Evolutionary conservation across 2,113 vertebrate genomes (phyloP), one percentile per base, ranked within the genome.

Genomic region (Microcebus griseorufus): DNA sequence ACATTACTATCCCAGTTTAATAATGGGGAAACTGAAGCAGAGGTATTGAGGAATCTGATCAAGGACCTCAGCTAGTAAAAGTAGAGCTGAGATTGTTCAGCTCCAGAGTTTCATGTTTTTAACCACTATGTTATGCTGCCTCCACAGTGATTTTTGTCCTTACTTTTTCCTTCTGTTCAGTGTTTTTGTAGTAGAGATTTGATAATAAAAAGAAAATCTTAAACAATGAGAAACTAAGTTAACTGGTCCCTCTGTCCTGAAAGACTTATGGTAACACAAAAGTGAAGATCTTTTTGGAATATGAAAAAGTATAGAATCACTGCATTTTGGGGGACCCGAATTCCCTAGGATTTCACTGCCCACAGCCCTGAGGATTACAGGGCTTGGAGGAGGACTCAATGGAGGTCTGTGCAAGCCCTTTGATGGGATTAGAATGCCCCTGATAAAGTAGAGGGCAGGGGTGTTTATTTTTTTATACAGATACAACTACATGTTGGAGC

Each of bases 141-240:
- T 93, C 23, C 82, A 32, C 29, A 65, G 22, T 85, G 79, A 76
- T 64, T 4, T 13, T 39, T 80, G 69, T 48, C 3, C 32, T 42
- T 42, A 42, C 42, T 85, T 48, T 69, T 80, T 32, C 42, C 69
- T 96, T 86, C 64, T 81, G 62, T 92, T 95, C n/a, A 89, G 48
- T 97, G 88, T 95, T 96, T 93, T 58, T 85, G 29, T 64, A 76
- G 88, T 94, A 95, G 75, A 70, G 73, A 93, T 93, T 97, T 97
- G 88, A 91, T 94, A 98, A 97, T 97, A 97, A 98, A 97, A 93
- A 97, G 90, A 90, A 90, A 79, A 86, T 79, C 8, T 23, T 82
- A 93, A 94, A 32, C 37, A 79, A 80, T 88, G 85, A 83, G 73
- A 94, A 69, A 17, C 62, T 62, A 90, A 79, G 39, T 88, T 88